Evolutionary conservation across 2,888 invertebrate species (phyloP).

Genomic region (Orthonevra nobilis): DNA sequence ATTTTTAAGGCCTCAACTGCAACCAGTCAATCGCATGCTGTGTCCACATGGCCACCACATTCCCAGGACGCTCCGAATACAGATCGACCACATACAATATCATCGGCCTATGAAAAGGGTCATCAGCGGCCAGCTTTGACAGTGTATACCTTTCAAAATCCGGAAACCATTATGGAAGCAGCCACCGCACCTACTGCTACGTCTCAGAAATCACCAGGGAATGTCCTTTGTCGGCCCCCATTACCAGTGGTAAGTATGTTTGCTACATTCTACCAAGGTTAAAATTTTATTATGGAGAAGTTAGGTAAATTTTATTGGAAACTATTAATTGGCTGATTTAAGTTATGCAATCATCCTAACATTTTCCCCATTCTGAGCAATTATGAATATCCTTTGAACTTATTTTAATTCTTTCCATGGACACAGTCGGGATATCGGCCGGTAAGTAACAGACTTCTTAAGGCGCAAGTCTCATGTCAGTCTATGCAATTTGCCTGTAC

Average conservation of each 20-base stretch:
- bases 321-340: conserved; percentile 36
- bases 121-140: conserved; percentile 92
- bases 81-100: conserved; percentile 95
- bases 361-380: conserved; percentile 4
- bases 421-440: conserved; percentile 68
- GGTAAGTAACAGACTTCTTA: conserved; percentile 57
- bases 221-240: conserved; percentile 84
- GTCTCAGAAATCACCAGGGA: conserved; percentile 81
- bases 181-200: conserved; percentile 73
- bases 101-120: conserved; percentile 93
- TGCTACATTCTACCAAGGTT: too few relatives aligned
- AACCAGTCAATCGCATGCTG: conserved; percentile 79
- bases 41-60: conserved; percentile 81
- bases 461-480: conserved; percentile 40
- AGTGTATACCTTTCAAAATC: conserved; percentile 93
- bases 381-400: conserved; percentile 45
- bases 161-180: conserved; percentile 81
- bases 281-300: not conserved
- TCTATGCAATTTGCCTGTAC: conserved; percentile 54
- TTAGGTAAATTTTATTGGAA: not conserved
- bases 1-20: conserved; percentile 81
- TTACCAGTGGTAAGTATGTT: conserved; percentile 86
- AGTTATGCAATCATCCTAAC: not conserved
- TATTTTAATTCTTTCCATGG: conserved; percentile 59
- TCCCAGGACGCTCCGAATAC: conserved; percentile 82